phyloP scores from a whole-genome alignment of 2,113 vertebrate genomes.

The Sakesphorus luctuosus region DNA sequence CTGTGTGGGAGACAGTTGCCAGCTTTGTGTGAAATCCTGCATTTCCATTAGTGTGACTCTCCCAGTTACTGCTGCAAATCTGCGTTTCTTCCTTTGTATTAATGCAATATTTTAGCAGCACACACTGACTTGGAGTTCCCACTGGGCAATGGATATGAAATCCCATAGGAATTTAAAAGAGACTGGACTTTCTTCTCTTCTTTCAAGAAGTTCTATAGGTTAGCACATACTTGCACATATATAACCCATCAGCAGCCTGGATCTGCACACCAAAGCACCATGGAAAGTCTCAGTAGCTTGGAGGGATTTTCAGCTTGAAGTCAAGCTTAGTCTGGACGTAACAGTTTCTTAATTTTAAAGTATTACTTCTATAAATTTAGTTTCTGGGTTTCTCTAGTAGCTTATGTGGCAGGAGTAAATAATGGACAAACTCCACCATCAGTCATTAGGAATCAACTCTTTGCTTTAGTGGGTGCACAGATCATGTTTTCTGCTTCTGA shows the following conservation, averaged over 20 bases:
- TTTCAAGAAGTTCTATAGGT: not conserved
- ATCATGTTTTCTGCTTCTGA: not conserved
- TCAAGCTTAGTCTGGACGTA: not conserved
- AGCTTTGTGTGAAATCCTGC: not conserved
- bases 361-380: not conserved
- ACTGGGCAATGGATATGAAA: not conserved
- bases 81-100: not conserved
- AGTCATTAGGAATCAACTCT: not conserved
- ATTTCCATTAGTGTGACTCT: not conserved
- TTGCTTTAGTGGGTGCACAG: not conserved
- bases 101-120: not conserved
- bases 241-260: not conserved
- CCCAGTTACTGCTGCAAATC: not conserved
- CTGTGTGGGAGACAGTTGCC: not conserved
- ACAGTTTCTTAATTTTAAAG: not conserved
- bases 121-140: not conserved
- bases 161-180: not conserved
- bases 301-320: not conserved
- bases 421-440: not conserved
- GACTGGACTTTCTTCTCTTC: not conserved
- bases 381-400: not conserved
- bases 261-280: not conserved
- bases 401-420: not conserved
- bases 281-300: not conserved
- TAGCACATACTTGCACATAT: fast-evolving